phyloP scores from a whole-genome alignment of 1,140 invertebrate genomes.

The Lordiphosa mommai region DNA sequence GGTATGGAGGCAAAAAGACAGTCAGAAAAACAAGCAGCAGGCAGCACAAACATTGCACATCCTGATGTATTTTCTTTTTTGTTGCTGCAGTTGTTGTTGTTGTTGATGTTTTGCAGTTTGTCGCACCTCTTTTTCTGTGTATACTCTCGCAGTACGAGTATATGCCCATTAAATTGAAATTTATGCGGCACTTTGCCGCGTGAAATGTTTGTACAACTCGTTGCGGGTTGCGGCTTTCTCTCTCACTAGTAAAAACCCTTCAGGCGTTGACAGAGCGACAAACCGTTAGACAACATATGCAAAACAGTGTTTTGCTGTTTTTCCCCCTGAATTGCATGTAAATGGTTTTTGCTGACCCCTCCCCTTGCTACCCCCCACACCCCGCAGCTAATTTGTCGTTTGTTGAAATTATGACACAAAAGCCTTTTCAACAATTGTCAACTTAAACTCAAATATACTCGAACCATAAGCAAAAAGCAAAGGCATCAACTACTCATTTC shows the following conservation, averaged over 20 bases:
- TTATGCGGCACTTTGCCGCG: constrained; percentile 76
- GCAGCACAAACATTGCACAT: constrained; percentile 60
- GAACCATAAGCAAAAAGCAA: neutral
- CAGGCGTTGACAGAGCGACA: constrained; percentile 73
- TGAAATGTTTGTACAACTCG: constrained; percentile 77
- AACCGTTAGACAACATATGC: constrained; percentile 75
- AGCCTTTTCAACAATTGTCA: constrained; percentile 49
- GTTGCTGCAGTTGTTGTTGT: constrained; percentile 28
- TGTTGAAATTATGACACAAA: constrained; percentile 72
- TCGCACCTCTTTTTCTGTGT: constrained; percentile 43
- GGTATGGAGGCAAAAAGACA: constrained; percentile 2
- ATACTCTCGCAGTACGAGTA: constrained; percentile 9
- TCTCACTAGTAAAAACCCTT: constrained; percentile 27
- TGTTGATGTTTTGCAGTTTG: constrained; percentile 34
- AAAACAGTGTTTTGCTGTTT: constrained; percentile 48
- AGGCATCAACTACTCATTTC: constrained; percentile 28
- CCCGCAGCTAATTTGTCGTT: constrained; percentile 67
- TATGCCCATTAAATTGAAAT: constrained; percentile 74
- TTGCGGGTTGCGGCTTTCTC: constrained; percentile 64
- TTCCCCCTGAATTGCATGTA: constrained; percentile 54
- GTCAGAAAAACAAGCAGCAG: constrained; percentile 30
- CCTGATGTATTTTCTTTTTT: constrained; percentile 34
- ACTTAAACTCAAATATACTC: constrained; percentile 4
- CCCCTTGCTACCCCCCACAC: neutral
- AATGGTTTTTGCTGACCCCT: constrained; percentile 54